Conservation (phyloP, 2,797 vertebrate genomes). For the Eidolon dupreanum region DNA sequence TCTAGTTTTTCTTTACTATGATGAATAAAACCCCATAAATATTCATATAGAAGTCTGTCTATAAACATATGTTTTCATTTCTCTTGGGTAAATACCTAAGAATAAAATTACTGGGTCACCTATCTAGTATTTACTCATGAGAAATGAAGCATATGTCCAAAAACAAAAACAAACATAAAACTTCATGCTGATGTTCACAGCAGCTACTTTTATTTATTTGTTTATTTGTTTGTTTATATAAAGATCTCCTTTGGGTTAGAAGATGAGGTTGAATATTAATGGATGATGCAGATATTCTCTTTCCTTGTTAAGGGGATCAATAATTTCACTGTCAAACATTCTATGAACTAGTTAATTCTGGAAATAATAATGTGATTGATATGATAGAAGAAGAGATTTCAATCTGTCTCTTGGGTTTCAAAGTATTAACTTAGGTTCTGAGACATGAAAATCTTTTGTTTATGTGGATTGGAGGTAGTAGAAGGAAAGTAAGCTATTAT, state of each 20-base stretch:
- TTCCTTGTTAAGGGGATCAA: background rate
- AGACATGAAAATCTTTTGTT: background rate
- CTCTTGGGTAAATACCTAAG: background rate
- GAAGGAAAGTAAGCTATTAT: background rate
- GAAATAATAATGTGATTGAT: background rate
- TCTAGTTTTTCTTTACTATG: background rate
- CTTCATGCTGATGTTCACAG: background rate
- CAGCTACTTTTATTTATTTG: background rate
- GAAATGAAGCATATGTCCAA: background rate
- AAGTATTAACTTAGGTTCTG: background rate
- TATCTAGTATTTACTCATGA: background rate
- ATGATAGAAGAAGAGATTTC: background rate
- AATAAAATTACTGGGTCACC: slow-evolving; percentile 23
- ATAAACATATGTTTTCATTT: slow-evolving; percentile 34
- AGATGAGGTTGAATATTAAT: background rate
- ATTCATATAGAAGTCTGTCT: background rate
- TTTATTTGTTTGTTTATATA: background rate
- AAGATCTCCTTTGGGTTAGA: background rate
- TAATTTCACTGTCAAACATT: background rate
- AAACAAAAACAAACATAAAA: background rate
- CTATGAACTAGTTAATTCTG: background rate
- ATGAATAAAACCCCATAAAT: background rate
- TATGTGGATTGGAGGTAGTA: background rate
- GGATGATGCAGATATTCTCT: background rate
- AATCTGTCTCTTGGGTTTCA: background rate